Evolutionary conservation across 2,888 invertebrate species (phyloP), one percentile per base, ranked within the genome.

Genomic region (Zygothrica quintamaculata): DNA sequence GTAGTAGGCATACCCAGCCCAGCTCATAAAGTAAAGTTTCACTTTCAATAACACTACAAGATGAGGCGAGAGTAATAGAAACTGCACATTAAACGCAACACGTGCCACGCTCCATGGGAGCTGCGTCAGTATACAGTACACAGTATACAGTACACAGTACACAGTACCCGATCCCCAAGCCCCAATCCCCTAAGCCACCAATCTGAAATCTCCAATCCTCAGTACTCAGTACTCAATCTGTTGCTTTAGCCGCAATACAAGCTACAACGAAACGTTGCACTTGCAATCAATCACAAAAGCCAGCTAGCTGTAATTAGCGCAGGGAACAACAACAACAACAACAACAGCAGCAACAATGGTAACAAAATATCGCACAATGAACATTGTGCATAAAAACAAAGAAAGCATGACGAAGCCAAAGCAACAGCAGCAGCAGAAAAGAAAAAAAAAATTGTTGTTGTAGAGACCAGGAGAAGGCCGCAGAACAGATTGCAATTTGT

Each of bases 61-160:
- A 37, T 37, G 61, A 36, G 67, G 84, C 81, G 81, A 80, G 85
- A 87, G 87, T 85, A 87, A 87, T 87, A 80, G 80, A 77, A 87
- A 89, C 82, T 87, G 86, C 75, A 84, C 86, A 88, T 85, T 82
- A 85, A 87, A 86, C 67, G 76, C 66, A 87, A 85, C 88, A 85
- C 75, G 78, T 73, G 78, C 72, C 85, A 87, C 84, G 88, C 84
- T 84, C 88, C 74, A 88, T 88, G 88, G 74, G 69, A 79, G 69
- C 73, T 73, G 64, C 60, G 33, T 18, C 47, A 43, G 37, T 42
- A 11, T 29, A 13, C 26, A 26, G 26, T 8, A 6, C 26, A 26
- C 4, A 26, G 26, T 26, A 12, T 5, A 13, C 39, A n/a, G n/a
- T n/a, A n/a, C n/a, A n/a, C n/a, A n/a, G n/a, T n/a, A n/a, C n/a